Evolutionary conservation across 1,140 invertebrate species (phyloP), one percentile per base, ranked within the genome.

Genomic region (Drosophila tristis): DNA sequence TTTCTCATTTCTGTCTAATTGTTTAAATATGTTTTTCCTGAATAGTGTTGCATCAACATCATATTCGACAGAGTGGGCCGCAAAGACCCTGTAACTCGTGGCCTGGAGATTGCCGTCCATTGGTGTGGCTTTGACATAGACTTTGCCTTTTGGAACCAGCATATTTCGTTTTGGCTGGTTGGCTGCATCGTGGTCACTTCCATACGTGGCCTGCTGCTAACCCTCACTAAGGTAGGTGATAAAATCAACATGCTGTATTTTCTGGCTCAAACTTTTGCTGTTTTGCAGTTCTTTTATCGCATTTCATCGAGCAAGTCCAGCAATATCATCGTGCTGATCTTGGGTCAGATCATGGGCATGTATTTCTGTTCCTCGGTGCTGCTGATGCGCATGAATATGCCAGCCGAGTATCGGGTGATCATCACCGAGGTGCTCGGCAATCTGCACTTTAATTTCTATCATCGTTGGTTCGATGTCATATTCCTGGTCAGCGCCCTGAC

Each of bases 311-410:
- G 97, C 67, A 99, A 99, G 93, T 99, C 98, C 23, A 99, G 98
- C 25, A 99, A 99, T 92, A 96, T 99, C 43, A 99, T 99, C 78
- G 99, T 99, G 4, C 92, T 99, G 25, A 96, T 98, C 71, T 93
- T 99, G 15, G 98, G 98, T 15, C 98, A 99, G 94, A 97, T 99
- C 74, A 99, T 99, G 99, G 99, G 99, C 13, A 99, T 99, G 99
- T 99, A 99, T 92, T 99, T 99, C 93, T 97, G 99, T 26, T 99
- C 98, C 2, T 99, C 98, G 16, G 98, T 99, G 0, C 93, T 99
- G 13, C 92, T 99, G 31, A 98, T 99, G 95, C 93, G 99, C 50
- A 99, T 99, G 99, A 99, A 99, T 92, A 99, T 99, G 98, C 99
- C 99, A 6, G 94, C 96, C 0, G 98, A 99, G 92, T 99, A 99